phyloP scores from a whole-genome alignment of 2,113 vertebrate species.

The Tricholaema leucomelas region DNA sequence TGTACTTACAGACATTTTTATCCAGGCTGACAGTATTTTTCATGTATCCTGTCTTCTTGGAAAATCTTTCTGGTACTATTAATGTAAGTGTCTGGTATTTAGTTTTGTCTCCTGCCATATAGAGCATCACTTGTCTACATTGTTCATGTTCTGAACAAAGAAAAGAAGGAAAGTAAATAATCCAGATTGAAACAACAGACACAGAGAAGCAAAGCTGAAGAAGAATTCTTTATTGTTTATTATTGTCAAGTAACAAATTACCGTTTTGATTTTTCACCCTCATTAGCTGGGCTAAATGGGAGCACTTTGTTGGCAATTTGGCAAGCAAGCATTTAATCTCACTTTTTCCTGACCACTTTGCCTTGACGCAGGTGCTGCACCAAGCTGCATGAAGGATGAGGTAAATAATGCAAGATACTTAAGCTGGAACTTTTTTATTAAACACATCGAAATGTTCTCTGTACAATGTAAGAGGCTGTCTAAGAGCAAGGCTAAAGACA shows the following conservation, averaged over 20 bases:
- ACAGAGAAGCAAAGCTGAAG: background rate
- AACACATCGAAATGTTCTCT: background rate
- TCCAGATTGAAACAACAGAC: background rate
- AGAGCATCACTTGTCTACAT: background rate
- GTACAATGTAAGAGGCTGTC: background rate
- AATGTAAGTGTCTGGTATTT: conserved; percentile 35
- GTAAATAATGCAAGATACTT: conserved; percentile 39
- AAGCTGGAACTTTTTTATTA: conserved; percentile 22
- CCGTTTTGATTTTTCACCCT: background rate
- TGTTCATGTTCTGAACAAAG: background rate
- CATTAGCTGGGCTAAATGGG: background rate
- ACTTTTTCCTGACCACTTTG: background rate
- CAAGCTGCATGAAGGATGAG: background rate
- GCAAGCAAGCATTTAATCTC: background rate
- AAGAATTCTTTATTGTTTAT: background rate
- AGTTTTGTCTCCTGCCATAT: conserved; percentile 16
- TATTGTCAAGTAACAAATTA: background rate
- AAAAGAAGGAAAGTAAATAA: background rate
- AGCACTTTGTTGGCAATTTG: background rate
- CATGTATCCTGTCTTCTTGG: conserved; percentile 16
- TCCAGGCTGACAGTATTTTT: conserved; percentile 31
- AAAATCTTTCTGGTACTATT: conserved; percentile 53
- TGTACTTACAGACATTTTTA: conserved; percentile 41
- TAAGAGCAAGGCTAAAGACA: background rate
- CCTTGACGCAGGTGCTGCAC: background rate